Percentiles rank a stretch among this genome's conserved stretches.
Conservation (phyloP, 2,113 vertebrate species). For the Lagopus leucura region DNA sequence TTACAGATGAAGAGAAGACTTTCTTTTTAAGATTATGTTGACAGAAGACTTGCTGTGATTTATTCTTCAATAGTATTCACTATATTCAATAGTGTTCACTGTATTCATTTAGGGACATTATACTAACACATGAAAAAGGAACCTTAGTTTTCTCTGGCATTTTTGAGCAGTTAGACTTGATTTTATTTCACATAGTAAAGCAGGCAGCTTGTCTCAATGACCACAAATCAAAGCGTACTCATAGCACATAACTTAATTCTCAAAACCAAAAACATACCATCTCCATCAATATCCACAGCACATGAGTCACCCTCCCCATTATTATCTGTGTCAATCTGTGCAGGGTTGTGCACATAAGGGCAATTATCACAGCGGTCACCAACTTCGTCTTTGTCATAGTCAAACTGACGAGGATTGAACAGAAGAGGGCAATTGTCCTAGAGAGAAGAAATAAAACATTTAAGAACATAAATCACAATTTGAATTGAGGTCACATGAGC, state of each 20-base stretch:
- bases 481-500: not conserved
- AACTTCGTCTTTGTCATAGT: constrained; percentile 97
- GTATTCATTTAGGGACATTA: not conserved
- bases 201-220: not conserved
- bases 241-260: not conserved
- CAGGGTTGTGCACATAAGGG: constrained; percentile 94
- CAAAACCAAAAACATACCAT: constrained; percentile 81
- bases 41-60: not conserved
- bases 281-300: constrained; percentile 95
- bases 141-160: not conserved
- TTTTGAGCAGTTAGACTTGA: not conserved
- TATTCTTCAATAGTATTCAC: not conserved
- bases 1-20: not conserved
- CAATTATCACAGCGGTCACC: constrained; percentile 98
- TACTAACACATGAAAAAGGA: not conserved
- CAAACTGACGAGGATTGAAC: constrained; percentile 94
- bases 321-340: constrained; percentile 94
- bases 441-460: not conserved
- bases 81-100: not conserved
- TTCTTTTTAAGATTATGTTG: not conserved
- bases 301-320: constrained; percentile 96
- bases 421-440: constrained; percentile 96
- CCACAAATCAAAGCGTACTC: not conserved
- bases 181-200: not conserved
- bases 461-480: not conserved